Conservation (phyloP, 2,113 vertebrate genomes). For the Neofelis nebulosa region DNA sequence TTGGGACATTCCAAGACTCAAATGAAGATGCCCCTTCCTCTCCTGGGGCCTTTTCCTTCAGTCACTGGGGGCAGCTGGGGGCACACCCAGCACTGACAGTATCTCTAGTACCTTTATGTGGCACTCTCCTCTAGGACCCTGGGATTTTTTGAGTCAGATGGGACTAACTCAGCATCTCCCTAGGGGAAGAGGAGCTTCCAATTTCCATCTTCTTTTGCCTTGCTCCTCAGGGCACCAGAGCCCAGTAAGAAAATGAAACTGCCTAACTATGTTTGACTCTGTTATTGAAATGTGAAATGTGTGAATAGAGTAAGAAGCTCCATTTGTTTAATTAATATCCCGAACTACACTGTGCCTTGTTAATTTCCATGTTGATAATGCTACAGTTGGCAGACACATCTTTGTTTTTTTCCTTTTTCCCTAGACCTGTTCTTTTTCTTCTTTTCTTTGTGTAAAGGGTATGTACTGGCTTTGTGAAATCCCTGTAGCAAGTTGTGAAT, state of each 20-base stretch:
- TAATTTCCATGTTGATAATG: constrained; percentile 67
- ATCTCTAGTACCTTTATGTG: not conserved
- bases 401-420: constrained; percentile 64
- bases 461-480: constrained; percentile 84
- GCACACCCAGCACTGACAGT: not conserved
- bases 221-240: not conserved
- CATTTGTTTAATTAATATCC: constrained; percentile 75
- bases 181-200: not conserved
- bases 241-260: not conserved
- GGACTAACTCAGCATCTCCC: constrained; percentile 21
- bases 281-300: constrained; percentile 49
- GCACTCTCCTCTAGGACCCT: not conserved
- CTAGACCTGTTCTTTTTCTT: constrained; percentile 62
- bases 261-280: not conserved
- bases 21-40: not conserved
- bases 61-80: too few species aligned
- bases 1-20: not conserved
- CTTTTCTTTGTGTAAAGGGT: constrained; percentile 80
- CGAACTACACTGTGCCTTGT: constrained; percentile 67
- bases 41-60: not conserved
- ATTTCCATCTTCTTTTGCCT: not conserved
- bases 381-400: constrained; percentile 55
- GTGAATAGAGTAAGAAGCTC: not conserved
- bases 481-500: constrained; percentile 88
- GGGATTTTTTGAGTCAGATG: not conserved